These are phyloP conservation scores for Gallinago stenura DNA, from an alignment of 2,797 vertebrate species.

Conservation along the genomic window DNA sequence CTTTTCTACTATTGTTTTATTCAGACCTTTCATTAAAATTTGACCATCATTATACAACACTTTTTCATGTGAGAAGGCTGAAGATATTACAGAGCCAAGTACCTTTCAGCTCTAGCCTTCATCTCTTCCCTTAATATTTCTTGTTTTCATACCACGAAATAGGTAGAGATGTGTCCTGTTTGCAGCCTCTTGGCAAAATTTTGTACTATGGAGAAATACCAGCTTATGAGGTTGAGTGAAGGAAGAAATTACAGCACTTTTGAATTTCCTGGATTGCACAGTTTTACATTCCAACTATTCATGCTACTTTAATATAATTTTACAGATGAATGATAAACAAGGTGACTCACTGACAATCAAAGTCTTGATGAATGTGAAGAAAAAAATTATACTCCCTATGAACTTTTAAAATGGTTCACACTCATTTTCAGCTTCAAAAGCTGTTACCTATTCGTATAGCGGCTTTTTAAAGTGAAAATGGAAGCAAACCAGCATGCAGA, in stretches of 20 bases:
- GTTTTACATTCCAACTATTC: not conserved
- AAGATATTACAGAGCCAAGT: not conserved
- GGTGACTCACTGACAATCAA: not conserved
- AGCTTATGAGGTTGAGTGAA: not conserved
- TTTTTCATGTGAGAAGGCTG: not conserved
- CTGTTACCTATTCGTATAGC: not conserved
- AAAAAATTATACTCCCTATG: not conserved
- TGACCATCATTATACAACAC: not conserved
- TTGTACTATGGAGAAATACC: not conserved
- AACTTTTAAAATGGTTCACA: conserved; percentile 13
- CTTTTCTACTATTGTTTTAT: not conserved
- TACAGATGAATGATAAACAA: not conserved
- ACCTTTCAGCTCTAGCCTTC: not conserved
- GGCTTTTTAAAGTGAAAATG: conserved; percentile 26
- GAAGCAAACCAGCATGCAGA: not conserved
- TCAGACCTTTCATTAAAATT: not conserved
- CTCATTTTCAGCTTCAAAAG: conserved; percentile 41
- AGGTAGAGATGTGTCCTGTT: not conserved
- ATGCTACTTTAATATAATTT: not conserved
- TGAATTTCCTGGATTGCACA: not conserved
- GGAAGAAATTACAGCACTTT: not conserved
- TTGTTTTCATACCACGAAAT: not conserved
- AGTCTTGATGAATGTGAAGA: conserved; percentile 1
- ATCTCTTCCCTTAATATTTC: not conserved
- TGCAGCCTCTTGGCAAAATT: not conserved